A percentile compares a stretch with the other conserved stretches of the same genome.
Conservation (phyloP, 2,113 vertebrate genomes). For the Arothron firmamentum region DNA sequence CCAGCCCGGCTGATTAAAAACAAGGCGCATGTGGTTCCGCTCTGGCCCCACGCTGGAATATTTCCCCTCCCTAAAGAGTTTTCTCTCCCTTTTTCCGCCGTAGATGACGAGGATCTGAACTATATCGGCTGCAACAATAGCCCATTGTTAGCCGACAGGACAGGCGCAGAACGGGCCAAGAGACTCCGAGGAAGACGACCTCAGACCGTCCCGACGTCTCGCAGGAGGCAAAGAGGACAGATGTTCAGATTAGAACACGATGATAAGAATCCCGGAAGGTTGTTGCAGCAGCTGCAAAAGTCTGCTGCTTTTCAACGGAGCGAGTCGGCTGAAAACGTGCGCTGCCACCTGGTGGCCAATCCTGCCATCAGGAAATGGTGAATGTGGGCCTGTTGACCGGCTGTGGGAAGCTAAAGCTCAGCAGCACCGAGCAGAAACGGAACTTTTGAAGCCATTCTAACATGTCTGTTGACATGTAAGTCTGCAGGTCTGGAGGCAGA, state of each 20-base stretch:
- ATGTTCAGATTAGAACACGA: too few relatives aligned
- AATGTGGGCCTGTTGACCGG: neutral
- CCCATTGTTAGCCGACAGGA: slow-evolving; percentile 54
- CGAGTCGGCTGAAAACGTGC: too few relatives aligned
- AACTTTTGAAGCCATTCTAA: too few relatives aligned
- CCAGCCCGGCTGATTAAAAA: slow-evolving; percentile 14
- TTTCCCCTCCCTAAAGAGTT: slow-evolving; percentile 15
- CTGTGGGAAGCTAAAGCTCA: too few relatives aligned
- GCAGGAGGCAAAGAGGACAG: neutral
- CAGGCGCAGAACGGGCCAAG: slow-evolving; percentile 33
- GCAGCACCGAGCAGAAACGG: too few relatives aligned
- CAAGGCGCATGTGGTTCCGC: slow-evolving; percentile 15
- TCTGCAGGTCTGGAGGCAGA: slow-evolving; percentile 32
- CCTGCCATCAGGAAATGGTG: too few relatives aligned
- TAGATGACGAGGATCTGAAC: slow-evolving; percentile 34
- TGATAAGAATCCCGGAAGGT: neutral
- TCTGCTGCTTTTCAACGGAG: too few relatives aligned
- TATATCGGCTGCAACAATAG: slow-evolving; percentile 54
- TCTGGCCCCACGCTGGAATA: slow-evolving; percentile 27
- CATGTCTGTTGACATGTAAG: too few relatives aligned
- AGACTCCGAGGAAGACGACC: slow-evolving; percentile 3
- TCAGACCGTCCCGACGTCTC: neutral
- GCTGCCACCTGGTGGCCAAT: too few relatives aligned
- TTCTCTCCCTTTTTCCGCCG: slow-evolving; percentile 25
- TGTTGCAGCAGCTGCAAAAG: neutral